Conservation (phyloP, 1,140 invertebrate species). For the Aphelenchoides fujianensis region DNA sequence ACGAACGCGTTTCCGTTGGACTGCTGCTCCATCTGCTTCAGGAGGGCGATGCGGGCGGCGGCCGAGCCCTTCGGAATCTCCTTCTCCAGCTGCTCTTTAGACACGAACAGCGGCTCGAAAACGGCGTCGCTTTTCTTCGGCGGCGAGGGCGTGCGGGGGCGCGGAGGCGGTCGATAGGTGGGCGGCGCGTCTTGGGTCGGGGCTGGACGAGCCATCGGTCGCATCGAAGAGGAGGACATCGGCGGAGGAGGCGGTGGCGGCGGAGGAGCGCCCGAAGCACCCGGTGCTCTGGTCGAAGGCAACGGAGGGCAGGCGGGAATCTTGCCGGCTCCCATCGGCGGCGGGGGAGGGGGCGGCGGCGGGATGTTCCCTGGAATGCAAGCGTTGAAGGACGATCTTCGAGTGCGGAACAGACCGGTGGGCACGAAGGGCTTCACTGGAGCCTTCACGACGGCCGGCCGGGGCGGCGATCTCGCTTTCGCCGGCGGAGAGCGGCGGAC, state of each 20-base stretch:
- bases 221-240: no score
- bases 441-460: no score
- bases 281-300: not conserved
- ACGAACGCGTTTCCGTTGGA: not conserved
- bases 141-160: not conserved
- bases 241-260: constrained; percentile 21
- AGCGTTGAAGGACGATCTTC: no score
- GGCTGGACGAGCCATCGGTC: not conserved
- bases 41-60: constrained; percentile 4
- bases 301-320: no score
- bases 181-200: constrained; percentile 10
- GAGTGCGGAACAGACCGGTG: no score
- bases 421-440: no score
- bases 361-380: no score
- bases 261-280: not conserved
- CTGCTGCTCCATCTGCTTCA: constrained; percentile 16
- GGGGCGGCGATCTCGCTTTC: no score
- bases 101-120: constrained; percentile 24
- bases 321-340: constrained; percentile 12
- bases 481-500: not conserved
- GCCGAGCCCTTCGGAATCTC: constrained; percentile 33
- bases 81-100: constrained; percentile 27
- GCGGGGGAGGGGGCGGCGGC: constrained; percentile 25
- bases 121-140: constrained; percentile 25
- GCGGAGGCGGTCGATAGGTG: not conserved